A percentile compares a stretch with the other conserved stretches of the same genome.
phyloP scores from a whole-genome alignment of 2,888 invertebrate genomes.

The Cacoxenus indagator region DNA sequence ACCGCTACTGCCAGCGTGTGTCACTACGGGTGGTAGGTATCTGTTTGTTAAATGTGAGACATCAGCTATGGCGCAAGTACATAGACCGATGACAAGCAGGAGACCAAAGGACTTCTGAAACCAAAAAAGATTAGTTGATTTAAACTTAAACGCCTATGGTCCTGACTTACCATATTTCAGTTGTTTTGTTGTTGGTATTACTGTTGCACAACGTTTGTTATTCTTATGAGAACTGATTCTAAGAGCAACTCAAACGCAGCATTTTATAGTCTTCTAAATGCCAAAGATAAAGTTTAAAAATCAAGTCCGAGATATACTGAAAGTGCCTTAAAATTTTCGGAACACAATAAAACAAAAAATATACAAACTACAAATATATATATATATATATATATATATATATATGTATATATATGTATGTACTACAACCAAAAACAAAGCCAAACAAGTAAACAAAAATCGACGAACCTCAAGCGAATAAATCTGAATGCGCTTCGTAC shows the following conservation, averaged over 20 bases:
- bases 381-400: too few species aligned
- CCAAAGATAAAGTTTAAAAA: neutral
- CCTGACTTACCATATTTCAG: slow-evolving; percentile 10
- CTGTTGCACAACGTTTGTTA: neutral
- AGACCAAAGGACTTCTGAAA: slow-evolving; percentile 46
- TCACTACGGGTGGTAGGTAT: slow-evolving; percentile 52
- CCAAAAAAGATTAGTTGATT: neutral
- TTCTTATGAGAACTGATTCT: neutral
- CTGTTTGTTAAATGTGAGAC: slow-evolving; percentile 55
- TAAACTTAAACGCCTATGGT: neutral
- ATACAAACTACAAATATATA: neutral
- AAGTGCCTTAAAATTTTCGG: neutral
- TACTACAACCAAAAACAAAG: too few species aligned
- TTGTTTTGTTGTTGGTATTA: neutral
- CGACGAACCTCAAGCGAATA: neutral
- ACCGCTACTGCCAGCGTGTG: slow-evolving; percentile 15
- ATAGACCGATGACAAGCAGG: slow-evolving; percentile 40
- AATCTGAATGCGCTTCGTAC: neutral
- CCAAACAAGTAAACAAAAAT: neutral
- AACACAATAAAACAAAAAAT: neutral
- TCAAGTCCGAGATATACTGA: neutral
- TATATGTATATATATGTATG: too few species aligned
- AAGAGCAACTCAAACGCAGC: neutral
- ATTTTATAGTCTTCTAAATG: neutral
- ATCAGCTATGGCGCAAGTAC: slow-evolving; percentile 46